Evolutionary conservation across 1,140 invertebrate species (phyloP).

Genomic region (Papilio dardanus): DNA sequence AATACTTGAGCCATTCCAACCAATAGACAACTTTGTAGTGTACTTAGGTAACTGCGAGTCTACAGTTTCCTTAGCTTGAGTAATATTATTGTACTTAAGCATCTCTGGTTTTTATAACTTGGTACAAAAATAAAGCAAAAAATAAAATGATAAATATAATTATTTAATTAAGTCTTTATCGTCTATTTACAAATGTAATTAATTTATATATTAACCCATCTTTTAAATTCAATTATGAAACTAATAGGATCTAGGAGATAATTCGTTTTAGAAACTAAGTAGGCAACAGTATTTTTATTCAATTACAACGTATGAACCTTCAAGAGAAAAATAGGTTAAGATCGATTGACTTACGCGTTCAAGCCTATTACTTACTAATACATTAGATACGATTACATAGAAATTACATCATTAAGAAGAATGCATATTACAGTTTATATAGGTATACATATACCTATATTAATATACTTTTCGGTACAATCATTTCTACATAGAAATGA

Average conservation of each 20-base stretch:
- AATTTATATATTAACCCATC: neutral
- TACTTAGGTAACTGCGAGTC: neutral
- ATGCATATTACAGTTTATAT: too few relatives aligned
- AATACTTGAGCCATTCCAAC: neutral
- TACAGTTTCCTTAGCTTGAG: neutral
- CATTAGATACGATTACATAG: neutral
- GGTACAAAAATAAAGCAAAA: neutral
- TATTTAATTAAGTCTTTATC: neutral
- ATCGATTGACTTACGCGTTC: neutral
- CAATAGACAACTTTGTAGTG: conserved; percentile 25
- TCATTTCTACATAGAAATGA: too few relatives aligned
- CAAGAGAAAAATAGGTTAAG: neutral
- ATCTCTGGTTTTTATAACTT: neutral
- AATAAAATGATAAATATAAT: neutral
- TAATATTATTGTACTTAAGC: neutral
- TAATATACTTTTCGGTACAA: too few relatives aligned
- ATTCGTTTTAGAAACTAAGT: neutral
- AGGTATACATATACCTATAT: too few relatives aligned
- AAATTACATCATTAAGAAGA: neutral
- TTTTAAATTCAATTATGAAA: neutral
- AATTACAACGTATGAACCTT: neutral
- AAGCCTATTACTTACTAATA: neutral
- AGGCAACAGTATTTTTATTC: neutral
- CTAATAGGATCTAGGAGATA: neutral
- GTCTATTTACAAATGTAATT: neutral